Base-by-base conservation (phyloP, 2,797 vertebrate species). In the Epinephelus malabaricus region DNA sequence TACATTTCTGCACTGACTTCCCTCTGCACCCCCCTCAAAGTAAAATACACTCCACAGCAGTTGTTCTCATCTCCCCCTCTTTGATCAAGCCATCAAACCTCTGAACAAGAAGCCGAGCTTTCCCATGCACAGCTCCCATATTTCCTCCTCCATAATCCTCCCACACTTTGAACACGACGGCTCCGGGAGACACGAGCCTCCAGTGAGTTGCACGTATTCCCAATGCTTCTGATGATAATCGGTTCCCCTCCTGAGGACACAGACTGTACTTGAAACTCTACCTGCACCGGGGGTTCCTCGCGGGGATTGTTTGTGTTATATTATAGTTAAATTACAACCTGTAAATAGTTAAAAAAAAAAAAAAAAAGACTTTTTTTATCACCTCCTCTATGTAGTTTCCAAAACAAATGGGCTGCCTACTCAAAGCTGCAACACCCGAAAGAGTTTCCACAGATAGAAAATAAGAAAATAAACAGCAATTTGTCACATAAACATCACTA, bases 101-200 rank as follows among this genome's bases (percentile, higher is more conserved):
- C 65, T 49, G 69, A 80, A 81, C 80, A 80, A 78, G 81, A 49
- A 76, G 78, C 84, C 75, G 72, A 86, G 80, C 88, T 77, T 82
- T 77, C 83, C 69, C 75, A n/a, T 63, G 56, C 82, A 81, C 70
- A 90, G 84, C 87, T 87, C 71, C 73, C 69, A 82, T 45, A 86
- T 93, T 90, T 91, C 90, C 89, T 93, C 86, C 58, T 55, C 63
- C 49, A 64, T 91, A 88, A 92, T 90, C 90, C 85, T 76, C 76
- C 43, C 11, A 17, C 73, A 68, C 90, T 85, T 83, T 90, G 73
- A 90, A 90, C 76, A 38, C 59, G 60, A 79, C 66, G 49, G 59
- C 86, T 82, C 54, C 60, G 70, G 27, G 46, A 51, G 69, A 30
- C 56, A 23, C 65, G 21, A 79, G 43, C 61, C 72, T 23, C 53